phyloP scores from a whole-genome alignment of 23 tunicate genomes.

The Trididemnum nubilum region DNA sequence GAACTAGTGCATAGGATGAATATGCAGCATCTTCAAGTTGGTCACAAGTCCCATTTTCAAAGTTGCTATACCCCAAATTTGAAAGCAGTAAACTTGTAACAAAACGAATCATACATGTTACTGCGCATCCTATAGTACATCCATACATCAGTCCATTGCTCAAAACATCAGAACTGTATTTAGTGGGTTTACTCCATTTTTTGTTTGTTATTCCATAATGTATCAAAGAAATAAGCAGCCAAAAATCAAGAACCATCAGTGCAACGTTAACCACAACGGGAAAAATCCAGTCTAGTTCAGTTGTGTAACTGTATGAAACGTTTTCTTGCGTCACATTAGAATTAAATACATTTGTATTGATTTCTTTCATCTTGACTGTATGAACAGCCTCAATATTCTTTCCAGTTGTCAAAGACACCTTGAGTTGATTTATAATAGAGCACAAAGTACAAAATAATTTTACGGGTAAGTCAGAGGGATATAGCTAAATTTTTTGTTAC shows the following conservation, averaged over 20 bases:
- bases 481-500: too few relatives aligned
- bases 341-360: too few relatives aligned
- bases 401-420: too few relatives aligned
- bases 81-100: conserved; percentile 1
- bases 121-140: conserved; percentile 25
- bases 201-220: neutral
- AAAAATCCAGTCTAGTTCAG: neutral
- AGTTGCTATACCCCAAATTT: conserved; percentile 12
- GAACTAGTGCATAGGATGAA: neutral
- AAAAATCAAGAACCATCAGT: neutral
- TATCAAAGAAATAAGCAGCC: neutral
- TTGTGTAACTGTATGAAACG: too few relatives aligned
- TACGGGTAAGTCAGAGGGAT: too few relatives aligned
- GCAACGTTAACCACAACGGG: neutral
- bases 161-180: neutral
- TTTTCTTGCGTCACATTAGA: too few relatives aligned
- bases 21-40: neutral
- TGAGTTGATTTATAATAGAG: too few relatives aligned
- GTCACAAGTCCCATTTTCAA: conserved; percentile 25
- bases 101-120: conserved; percentile 13
- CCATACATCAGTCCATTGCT: neutral
- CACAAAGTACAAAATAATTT: too few relatives aligned
- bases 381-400: too few relatives aligned
- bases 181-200: neutral
- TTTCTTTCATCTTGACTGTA: too few relatives aligned